Percentiles rank a stretch among this genome's conserved stretches.
Evolutionary conservation across 2,797 vertebrate species (phyloP).

Genomic region (Luscinia megarhynchos): DNA sequence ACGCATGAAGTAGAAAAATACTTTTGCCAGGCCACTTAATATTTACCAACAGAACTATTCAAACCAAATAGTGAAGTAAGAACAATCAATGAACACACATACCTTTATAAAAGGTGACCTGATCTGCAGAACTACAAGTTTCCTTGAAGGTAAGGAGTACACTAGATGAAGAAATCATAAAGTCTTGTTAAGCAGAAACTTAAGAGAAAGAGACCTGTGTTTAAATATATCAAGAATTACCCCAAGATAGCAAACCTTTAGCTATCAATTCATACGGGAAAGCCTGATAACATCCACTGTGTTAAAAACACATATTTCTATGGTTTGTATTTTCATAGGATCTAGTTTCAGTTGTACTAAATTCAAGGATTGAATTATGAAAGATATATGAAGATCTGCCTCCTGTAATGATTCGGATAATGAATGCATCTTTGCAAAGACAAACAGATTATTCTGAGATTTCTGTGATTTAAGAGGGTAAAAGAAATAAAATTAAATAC

Average conservation of each 20-base stretch:
- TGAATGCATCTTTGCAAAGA: not conserved
- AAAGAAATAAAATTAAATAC: not conserved
- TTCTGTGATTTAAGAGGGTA: not conserved
- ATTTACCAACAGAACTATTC: not conserved
- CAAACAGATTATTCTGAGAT: not conserved
- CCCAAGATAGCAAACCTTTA: not conserved
- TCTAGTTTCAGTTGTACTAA: not conserved
- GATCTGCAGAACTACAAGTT: constrained; percentile 91
- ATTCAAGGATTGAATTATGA: not conserved
- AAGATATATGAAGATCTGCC: not conserved
- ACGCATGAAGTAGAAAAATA: not conserved
- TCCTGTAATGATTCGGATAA: not conserved
- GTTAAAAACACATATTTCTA: not conserved
- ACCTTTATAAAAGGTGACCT: constrained; percentile 93
- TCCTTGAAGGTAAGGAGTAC: constrained; percentile 84
- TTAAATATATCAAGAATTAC: not conserved
- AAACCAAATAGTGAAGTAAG: not conserved
- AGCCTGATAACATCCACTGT: not conserved
- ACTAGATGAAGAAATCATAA: constrained; percentile 78
- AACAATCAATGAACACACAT: constrained; percentile 2
- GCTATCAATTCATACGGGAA: not conserved
- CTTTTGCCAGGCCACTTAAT: not conserved
- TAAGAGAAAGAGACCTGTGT: not conserved
- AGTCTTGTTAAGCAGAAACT: not conserved
- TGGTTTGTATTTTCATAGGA: not conserved